Evolutionary conservation across 2,113 vertebrate species (phyloP), one percentile per base, ranked within the genome.

Genomic region (Maccullochella peelii): DNA sequence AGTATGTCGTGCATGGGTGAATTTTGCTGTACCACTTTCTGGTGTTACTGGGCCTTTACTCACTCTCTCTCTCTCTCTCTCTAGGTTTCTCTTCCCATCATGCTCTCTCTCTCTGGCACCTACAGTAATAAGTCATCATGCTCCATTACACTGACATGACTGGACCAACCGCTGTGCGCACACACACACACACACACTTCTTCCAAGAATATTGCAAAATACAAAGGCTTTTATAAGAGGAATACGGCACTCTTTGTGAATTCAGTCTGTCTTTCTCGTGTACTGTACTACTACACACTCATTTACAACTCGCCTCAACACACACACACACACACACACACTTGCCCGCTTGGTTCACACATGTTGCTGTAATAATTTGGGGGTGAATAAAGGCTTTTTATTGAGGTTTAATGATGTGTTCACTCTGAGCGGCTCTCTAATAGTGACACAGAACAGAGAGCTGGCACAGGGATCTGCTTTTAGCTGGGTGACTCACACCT

Each of bases 341-440:
- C 67, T 52, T 8, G 25, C 33, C 23, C 3, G 55, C 18, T 82
- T 67, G 50, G 44, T 86, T 77, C 77, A 54, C 80, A 87, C 84
- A 86, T 80, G 77, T 66, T 84, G 66, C 81, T 69, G 69, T 72
- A 84, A 90, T 80, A 86, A 85, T 83, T 85, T 71, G 63, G 42
- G 76, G 77, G 61, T 59, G 80, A 82, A 81, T 82, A 82, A 85
- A 83, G 74, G 79, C 71, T 80, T 89, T 84, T 90, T 89, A 88
- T 86, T 83, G 47, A 77, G 68, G 47, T 84, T 81, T 88, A 93
- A 91, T 88, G 86, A 88, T 57, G 86, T 89, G 81, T 86, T 87
- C 84, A 63, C 68, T 83, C 80, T 11, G 82, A 88, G 76, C 49
- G 16, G 55, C 66, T 61, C 84, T 89, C 78, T 78, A 82, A 87